Conservation (phyloP, 2,888 invertebrate genomes). For the Lasius fuliginosus region DNA sequence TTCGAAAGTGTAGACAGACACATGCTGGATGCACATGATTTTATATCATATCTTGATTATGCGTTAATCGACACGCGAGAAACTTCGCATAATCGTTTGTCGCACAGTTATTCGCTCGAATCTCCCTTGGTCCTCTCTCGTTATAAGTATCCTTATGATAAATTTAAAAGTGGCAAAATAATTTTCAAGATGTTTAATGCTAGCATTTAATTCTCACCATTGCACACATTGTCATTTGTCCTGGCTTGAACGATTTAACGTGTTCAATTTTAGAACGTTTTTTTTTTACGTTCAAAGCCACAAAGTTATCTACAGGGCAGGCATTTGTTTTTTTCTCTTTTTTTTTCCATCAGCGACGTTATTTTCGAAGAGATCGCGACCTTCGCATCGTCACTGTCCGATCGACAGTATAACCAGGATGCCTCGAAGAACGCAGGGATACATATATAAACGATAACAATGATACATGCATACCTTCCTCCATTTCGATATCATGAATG, state of each 20-base stretch:
- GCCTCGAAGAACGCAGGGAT: constrained; percentile 29
- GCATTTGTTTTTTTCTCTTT: background rate
- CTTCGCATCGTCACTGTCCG: constrained; percentile 23
- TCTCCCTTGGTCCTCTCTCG: constrained; percentile 62
- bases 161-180: constrained; percentile 55
- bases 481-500: constrained; percentile 34
- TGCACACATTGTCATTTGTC: constrained; percentile 33
- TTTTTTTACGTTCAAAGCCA: constrained; percentile 13
- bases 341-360: background rate
- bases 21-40: constrained; percentile 21
- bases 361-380: constrained; percentile 19
- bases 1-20: constrained; percentile 40
- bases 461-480: constrained; percentile 39
- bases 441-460: constrained; percentile 39
- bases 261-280: constrained; percentile 4
- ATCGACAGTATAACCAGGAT: constrained; percentile 35
- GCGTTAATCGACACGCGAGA: background rate
- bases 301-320: constrained; percentile 21
- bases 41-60: background rate
- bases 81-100: constrained; percentile 16
- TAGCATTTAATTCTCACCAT: constrained; percentile 20
- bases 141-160: constrained; percentile 30
- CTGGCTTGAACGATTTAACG: constrained; percentile 16
- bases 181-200: constrained; percentile 47
- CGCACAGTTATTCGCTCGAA: constrained; percentile 52